Percentiles rank a stretch among this genome's conserved stretches.
phyloP scores from a whole-genome alignment of 2,888 invertebrate species.

The Ferrisia virgata region DNA sequence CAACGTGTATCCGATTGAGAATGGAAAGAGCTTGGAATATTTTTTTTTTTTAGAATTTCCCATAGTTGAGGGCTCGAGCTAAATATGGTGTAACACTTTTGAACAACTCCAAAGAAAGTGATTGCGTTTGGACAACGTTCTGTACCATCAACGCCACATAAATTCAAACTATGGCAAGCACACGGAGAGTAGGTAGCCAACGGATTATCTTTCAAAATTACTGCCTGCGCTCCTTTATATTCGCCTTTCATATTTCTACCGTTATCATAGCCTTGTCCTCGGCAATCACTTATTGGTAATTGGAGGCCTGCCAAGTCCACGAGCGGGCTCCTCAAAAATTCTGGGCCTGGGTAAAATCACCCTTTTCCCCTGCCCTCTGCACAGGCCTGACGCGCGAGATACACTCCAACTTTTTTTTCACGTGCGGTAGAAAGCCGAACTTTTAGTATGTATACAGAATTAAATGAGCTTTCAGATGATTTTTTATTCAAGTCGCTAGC shows the following conservation, averaged over 20 bases:
- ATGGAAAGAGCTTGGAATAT: no score
- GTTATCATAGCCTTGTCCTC: constrained; percentile 47
- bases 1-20: no score
- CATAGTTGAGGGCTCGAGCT: constrained; percentile 47
- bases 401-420: background rate
- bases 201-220: constrained; percentile 36
- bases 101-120: constrained; percentile 47
- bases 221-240: constrained; percentile 43
- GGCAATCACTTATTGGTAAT: constrained; percentile 45
- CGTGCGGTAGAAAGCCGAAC: background rate
- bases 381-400: background rate
- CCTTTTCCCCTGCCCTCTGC: constrained; percentile 42
- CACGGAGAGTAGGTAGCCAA: constrained; percentile 47
- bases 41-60: constrained; percentile 47
- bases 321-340: no score
- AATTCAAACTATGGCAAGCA: constrained; percentile 46
- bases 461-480: background rate
- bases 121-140: constrained; percentile 40
- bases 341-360: no score
- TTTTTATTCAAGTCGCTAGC: background rate
- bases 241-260: constrained; percentile 47
- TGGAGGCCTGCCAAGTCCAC: constrained; percentile 21
- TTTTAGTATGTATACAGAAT: background rate
- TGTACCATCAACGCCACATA: constrained; percentile 44
- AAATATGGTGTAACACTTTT: constrained; percentile 46